phyloP scores from a whole-genome alignment of 2,888 invertebrate genomes.

The Synergus gifuensis region DNA sequence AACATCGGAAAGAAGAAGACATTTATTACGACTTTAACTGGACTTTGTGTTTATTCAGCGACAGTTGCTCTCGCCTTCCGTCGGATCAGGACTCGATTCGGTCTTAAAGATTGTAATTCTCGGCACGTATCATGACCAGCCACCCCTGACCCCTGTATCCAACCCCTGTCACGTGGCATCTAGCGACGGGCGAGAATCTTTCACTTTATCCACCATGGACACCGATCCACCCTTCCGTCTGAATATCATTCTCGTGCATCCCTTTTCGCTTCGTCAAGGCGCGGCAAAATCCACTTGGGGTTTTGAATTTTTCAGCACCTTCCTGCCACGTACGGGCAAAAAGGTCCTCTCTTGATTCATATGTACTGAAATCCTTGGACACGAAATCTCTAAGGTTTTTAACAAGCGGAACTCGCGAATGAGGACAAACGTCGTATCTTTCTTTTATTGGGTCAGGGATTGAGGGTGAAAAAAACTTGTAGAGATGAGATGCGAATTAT shows the following conservation, averaged over 20 bases:
- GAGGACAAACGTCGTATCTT: neutral
- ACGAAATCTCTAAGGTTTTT: neutral
- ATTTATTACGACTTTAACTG: conserved; percentile 77
- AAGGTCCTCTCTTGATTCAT: conserved; percentile 36
- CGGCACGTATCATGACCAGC: conserved; percentile 72
- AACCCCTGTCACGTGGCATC: conserved; percentile 68
- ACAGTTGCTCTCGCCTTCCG: conserved; percentile 71
- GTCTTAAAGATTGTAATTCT: conserved; percentile 62
- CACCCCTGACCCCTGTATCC: conserved; percentile 62
- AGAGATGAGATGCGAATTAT: too few species aligned
- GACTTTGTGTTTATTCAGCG: conserved; percentile 77
- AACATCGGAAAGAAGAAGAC: conserved; percentile 63
- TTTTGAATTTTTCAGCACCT: conserved; percentile 60
- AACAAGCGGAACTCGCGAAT: neutral
- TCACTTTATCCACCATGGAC: conserved; percentile 75
- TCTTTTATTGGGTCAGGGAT: neutral
- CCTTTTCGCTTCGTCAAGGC: conserved; percentile 52
- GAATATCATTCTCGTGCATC: conserved; percentile 70
- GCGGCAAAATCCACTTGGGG: conserved; percentile 55
- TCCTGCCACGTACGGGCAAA: conserved; percentile 44
- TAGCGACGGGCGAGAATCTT: conserved; percentile 69
- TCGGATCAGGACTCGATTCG: conserved; percentile 47
- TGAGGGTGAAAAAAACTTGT: neutral
- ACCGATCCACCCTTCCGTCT: conserved; percentile 72
- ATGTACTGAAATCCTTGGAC: conserved; percentile 29